A percentile compares a stretch with the other conserved stretches of the same genome.
phyloP scores from a whole-genome alignment of 2,113 vertebrate genomes.

The Lophius piscatorius region DNA sequence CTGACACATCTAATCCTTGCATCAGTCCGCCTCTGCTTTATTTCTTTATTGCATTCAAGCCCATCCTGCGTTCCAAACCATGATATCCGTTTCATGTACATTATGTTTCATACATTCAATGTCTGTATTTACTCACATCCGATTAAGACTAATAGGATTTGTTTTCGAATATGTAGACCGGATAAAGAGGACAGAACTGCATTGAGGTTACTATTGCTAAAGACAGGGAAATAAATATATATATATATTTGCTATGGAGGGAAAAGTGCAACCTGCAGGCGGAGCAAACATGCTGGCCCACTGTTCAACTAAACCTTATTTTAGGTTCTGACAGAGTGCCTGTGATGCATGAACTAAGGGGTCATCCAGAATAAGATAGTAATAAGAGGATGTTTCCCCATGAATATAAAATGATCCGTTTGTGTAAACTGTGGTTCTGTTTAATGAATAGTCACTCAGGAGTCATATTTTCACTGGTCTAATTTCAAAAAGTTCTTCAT shows the following conservation, averaged over 20 bases:
- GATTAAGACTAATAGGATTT: slow-evolving; percentile 11
- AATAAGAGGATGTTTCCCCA: background rate
- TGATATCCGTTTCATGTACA: slow-evolving; percentile 40
- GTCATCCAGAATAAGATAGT: background rate
- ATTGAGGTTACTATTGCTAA: too few species aligned
- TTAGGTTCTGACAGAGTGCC: background rate
- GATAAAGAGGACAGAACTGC: background rate
- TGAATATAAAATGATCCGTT: slow-evolving; percentile 10
- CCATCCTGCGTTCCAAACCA: slow-evolving; percentile 11
- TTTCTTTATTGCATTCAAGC: slow-evolving; percentile 25
- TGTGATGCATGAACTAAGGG: background rate
- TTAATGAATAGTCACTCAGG: background rate
- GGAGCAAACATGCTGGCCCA: slow-evolving; percentile 77
- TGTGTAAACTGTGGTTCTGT: background rate
- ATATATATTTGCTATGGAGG: too few species aligned
- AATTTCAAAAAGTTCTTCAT: slow-evolving; percentile 1
- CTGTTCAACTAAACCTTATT: slow-evolving; percentile 49
- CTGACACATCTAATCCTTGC: slow-evolving; percentile 62
- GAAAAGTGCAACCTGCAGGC: slow-evolving; percentile 72
- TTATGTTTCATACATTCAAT: slow-evolving; percentile 5
- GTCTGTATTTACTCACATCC: background rate
- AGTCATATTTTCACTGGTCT: slow-evolving; percentile 17
- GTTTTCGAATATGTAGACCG: background rate
- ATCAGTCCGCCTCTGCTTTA: slow-evolving; percentile 33
- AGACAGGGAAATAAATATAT: too few species aligned